Evolutionary conservation across 2,113 vertebrate genomes (phyloP).

Genomic region (Zosterops pallidus): DNA sequence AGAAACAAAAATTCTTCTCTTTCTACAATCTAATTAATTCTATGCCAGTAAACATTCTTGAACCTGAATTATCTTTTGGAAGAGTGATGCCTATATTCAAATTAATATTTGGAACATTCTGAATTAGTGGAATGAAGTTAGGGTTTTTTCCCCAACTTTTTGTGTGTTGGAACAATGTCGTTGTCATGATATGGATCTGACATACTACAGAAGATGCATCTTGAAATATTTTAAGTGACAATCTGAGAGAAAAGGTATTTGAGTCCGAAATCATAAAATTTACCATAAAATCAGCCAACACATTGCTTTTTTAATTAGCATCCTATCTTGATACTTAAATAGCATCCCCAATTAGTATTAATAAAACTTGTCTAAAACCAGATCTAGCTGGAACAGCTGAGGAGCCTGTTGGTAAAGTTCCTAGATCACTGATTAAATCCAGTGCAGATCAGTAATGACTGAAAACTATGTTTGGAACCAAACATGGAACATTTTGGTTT

Average conservation of each 20-base stretch:
- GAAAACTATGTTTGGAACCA: constrained; percentile 17
- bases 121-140: background rate
- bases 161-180: constrained; percentile 19
- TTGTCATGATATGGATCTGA: background rate
- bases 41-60: background rate
- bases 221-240: constrained; percentile 43
- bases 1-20: background rate
- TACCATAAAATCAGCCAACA: background rate
- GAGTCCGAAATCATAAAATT: constrained; percentile 30
- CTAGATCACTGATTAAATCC: constrained; percentile 43
- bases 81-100: background rate
- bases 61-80: background rate
- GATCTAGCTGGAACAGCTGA: constrained; percentile 5
- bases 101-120: constrained; percentile 32
- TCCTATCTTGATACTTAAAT: constrained; percentile 13
- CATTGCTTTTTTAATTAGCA: constrained; percentile 16
- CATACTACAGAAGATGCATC: constrained; percentile 14
- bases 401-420: constrained; percentile 11
- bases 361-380: constrained; percentile 28
- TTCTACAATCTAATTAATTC: background rate
- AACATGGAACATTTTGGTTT: background rate
- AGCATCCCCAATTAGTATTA: background rate
- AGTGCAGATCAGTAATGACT: background rate
- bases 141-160: background rate
- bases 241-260: background rate